Evolutionary conservation across 1,140 invertebrate genomes (phyloP).

Genomic region (Aphidius ervi): DNA sequence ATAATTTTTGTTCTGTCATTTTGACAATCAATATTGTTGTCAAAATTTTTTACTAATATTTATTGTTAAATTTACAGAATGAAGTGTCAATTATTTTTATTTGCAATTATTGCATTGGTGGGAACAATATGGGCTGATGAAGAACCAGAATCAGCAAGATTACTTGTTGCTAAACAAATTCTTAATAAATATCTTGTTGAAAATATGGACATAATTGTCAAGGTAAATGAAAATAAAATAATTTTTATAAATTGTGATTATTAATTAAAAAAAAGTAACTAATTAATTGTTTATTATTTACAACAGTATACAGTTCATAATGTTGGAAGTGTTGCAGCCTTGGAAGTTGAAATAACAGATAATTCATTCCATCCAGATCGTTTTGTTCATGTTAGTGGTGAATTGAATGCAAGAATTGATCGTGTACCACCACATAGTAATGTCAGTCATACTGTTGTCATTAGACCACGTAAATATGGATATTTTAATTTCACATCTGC

Average conservation of each 20-base stretch:
- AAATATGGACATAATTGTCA: constrained; percentile 92
- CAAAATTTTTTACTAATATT: constrained; percentile 6
- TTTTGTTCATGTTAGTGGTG: constrained; percentile 83
- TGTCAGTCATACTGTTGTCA: constrained; percentile 89
- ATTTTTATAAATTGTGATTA: constrained; percentile 7
- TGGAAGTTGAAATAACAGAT: constrained; percentile 84
- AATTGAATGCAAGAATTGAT: constrained; percentile 77
- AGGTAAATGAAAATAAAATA: constrained; percentile 52
- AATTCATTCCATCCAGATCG: constrained; percentile 84
- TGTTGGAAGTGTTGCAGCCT: constrained; percentile 80
- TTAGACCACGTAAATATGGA: constrained; percentile 84
- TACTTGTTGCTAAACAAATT: constrained; percentile 83
- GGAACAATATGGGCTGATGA: constrained; percentile 58
- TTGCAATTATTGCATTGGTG: constrained; percentile 39
- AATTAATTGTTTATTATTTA: constrained; percentile 10
- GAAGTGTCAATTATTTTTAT: constrained; percentile 40
- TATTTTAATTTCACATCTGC: constrained; percentile 97
- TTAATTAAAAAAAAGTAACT: constrained; percentile 7
- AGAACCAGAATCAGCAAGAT: constrained; percentile 62
- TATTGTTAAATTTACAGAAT: constrained; percentile 40
- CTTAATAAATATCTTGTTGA: constrained; percentile 99
- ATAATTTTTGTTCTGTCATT: not conserved
- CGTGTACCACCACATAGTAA: constrained; percentile 89
- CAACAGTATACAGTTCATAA: constrained; percentile 77
- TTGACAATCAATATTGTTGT: not conserved